phyloP scores from a whole-genome alignment of 1,140 invertebrate species.

The Pollicipes pollicipes region DNA sequence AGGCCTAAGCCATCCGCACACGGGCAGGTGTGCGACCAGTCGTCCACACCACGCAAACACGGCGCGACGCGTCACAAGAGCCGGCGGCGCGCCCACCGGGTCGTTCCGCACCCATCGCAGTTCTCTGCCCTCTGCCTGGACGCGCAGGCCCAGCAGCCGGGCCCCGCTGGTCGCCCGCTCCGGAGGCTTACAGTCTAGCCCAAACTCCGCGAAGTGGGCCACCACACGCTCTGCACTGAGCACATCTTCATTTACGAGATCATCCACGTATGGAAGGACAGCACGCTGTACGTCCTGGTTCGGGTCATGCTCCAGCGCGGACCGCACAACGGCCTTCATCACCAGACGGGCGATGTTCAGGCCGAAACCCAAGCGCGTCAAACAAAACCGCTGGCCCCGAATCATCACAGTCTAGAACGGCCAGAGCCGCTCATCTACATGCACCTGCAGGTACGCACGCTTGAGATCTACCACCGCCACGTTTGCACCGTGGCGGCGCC shows the following conservation, averaged over 20 bases:
- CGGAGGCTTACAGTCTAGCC: slow-evolving; percentile 1
- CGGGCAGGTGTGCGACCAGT: slow-evolving; percentile 8
- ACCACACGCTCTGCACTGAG: slow-evolving; percentile 5
- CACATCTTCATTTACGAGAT: slow-evolving; percentile 5
- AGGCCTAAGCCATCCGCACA: slow-evolving; percentile 8
- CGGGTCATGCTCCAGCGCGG: background rate
- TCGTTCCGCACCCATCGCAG: background rate
- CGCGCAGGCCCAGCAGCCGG: slow-evolving; percentile 6
- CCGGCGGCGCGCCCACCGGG: background rate
- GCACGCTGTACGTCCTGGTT: background rate
- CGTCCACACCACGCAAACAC: background rate
- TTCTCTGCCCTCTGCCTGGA: background rate
- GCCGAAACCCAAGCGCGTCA: slow-evolving; percentile 7
- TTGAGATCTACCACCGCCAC: background rate
- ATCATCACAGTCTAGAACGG: slow-evolving; percentile 9
- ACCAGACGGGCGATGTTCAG: slow-evolving; percentile 5
- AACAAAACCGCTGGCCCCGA: background rate
- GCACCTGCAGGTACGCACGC: slow-evolving; percentile 7
- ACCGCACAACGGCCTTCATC: slow-evolving; percentile 5
- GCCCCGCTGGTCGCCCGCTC: slow-evolving; percentile 6
- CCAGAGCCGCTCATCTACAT: slow-evolving; percentile 3
- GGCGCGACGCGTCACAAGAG: background rate
- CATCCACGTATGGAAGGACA: background rate
- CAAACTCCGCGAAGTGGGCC: background rate
- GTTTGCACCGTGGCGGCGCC: background rate